phyloP scores from a whole-genome alignment of 2,888 invertebrate species.

The Polydrusus pterygomalis region DNA sequence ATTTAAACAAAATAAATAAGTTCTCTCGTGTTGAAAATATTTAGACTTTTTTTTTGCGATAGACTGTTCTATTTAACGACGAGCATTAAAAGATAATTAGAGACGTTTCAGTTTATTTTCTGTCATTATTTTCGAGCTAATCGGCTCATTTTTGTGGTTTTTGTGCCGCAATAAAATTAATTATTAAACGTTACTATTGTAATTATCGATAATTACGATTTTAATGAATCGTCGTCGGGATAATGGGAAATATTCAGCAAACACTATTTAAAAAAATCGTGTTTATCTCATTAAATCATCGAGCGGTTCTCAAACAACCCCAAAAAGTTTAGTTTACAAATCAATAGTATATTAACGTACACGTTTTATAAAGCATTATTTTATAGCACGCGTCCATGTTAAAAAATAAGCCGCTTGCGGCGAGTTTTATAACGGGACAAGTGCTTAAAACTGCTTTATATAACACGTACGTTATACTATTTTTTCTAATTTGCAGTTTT shows the following conservation, averaged over 20 bases:
- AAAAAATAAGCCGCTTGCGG: too few species aligned
- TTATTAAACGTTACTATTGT: constrained; percentile 33
- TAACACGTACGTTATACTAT: too few species aligned
- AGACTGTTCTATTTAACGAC: constrained; percentile 51
- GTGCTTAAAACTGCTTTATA: too few species aligned
- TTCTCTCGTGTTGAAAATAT: constrained; percentile 47
- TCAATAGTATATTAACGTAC: too few species aligned
- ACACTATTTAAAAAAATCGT: background rate
- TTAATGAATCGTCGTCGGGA: constrained; percentile 14
- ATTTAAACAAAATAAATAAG: constrained; percentile 9
- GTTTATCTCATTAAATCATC: background rate
- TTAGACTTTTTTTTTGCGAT: constrained; percentile 54
- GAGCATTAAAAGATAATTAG: constrained; percentile 60
- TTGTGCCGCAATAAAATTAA: constrained; percentile 35
- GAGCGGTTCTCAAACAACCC: too few species aligned
- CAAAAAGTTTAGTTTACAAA: too few species aligned
- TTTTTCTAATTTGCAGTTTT: too few species aligned
- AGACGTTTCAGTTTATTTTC: constrained; percentile 53
- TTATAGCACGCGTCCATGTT: too few species aligned
- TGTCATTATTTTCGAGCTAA: constrained; percentile 35
- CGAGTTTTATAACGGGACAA: too few species aligned
- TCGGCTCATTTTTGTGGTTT: constrained; percentile 39
- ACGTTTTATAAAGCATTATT: too few species aligned
- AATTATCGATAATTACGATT: constrained; percentile 38
- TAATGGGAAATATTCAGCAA: constrained; percentile 4